phyloP scores from a whole-genome alignment of 2,797 vertebrate genomes.

The Gorsachius magnificus region DNA sequence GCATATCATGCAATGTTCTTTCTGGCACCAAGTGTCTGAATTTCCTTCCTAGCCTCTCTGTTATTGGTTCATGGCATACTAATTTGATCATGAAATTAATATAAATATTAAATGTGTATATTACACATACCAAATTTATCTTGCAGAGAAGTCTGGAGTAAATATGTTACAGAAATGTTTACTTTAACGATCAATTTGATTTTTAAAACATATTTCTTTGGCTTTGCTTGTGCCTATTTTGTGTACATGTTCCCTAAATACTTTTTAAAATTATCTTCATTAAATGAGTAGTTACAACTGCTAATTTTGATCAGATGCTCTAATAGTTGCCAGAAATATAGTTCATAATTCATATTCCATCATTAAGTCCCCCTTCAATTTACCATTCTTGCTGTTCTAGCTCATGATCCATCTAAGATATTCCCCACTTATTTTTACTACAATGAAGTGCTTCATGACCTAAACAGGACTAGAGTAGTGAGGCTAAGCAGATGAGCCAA shows the following conservation, averaged over 20 bases:
- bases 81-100: conserved; percentile 4
- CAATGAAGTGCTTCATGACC: not conserved
- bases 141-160: conserved; percentile 2
- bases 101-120: conserved; percentile 22
- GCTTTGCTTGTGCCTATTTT: not conserved
- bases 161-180: conserved; percentile 34
- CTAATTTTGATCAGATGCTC: conserved; percentile 42
- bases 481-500: not conserved
- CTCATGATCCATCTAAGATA: not conserved
- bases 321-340: not conserved
- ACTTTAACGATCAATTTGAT: not conserved
- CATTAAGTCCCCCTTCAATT: not conserved
- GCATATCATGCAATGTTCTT: not conserved
- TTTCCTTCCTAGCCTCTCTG: not conserved
- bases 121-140: not conserved
- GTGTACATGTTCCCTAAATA: not conserved
- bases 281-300: conserved; percentile 20
- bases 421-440: not conserved
- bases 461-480: not conserved
- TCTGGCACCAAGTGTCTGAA: not conserved
- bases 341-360: not conserved
- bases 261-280: not conserved
- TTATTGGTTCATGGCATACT: not conserved
- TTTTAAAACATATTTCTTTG: not conserved
- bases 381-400: not conserved